Evolutionary conservation across 2,797 vertebrate species (phyloP), one percentile per base, ranked within the genome.

Genomic region (Psittacula echo): DNA sequence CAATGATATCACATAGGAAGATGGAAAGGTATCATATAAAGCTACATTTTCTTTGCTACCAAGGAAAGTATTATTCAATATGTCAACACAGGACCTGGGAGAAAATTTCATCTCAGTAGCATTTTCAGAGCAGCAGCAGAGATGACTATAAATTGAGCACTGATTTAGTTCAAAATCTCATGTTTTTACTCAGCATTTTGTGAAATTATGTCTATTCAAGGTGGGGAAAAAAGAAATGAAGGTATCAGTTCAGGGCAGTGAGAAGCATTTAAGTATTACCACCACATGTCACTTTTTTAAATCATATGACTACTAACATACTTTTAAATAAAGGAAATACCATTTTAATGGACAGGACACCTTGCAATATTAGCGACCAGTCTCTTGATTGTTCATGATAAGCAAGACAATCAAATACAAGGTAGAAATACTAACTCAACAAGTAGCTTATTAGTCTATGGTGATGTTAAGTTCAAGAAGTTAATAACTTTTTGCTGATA

Each of bases 141-240:
- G 4, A 14, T 9, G 10, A 65, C 44, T 76, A 34, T 39, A 34
- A 72, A 53, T 13, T 79, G 20, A 6, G 2, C 34, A 21, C 32
- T 13, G n/a, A 58, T 87, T 58, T 81, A 41, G 67, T 77, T 78
- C 47, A 47, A 50, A 51, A 61, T 29, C 22, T 41, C 18, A 13
- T 1, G 2, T 3, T 56, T 80, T 84, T 34, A 29, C 32, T 16
- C 23, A 58, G 22, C 83, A 44, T 53, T 89, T 75, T 29, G 2
- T 56, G 56, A 67, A 58, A 17, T 34, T n/a, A 30, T 74, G 32
- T 21, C 50, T 42, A 27, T 66, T 50, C 47, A 79, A 85, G 10
- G 45, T 4, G 1, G 3, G 7, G 2, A 5, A 1, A 5, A 30
- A 34, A n/a, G n/a, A 58, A 5, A 13, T 1, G 2, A 66, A 48